Percentiles rank a stretch among this genome's conserved stretches.
Conservation (phyloP, 2,888 invertebrate genomes). For the Unio pictorum region DNA sequence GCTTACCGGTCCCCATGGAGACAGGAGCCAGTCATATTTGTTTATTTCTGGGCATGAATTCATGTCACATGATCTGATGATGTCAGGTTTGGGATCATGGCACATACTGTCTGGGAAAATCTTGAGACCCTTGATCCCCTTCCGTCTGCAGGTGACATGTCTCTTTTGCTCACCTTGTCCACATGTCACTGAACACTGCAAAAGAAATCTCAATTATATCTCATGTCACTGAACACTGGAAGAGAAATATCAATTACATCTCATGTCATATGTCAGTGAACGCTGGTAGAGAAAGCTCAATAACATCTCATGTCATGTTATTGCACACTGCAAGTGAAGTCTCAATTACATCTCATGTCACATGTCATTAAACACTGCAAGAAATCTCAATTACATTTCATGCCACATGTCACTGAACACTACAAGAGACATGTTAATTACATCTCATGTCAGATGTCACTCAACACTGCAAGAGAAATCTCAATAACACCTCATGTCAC, state of each 20-base stretch:
- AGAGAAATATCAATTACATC: background rate
- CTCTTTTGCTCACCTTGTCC: slow-evolving; percentile 77
- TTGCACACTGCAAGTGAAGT: slow-evolving; percentile 73
- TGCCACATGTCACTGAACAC: slow-evolving; percentile 78
- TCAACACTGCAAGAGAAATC: slow-evolving; percentile 73
- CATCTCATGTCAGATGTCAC: slow-evolving; percentile 74
- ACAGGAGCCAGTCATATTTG: slow-evolving; percentile 47
- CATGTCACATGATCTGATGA: slow-evolving; percentile 20
- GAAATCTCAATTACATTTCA: background rate
- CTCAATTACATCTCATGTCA: slow-evolving; percentile 41
- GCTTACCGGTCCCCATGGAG: slow-evolving; percentile 57
- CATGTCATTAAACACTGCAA: slow-evolving; percentile 78
- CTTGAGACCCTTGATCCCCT: slow-evolving; percentile 20
- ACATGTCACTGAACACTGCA: slow-evolving; percentile 78
- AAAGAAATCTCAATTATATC: background rate
- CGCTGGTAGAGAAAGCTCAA: slow-evolving; percentile 67
- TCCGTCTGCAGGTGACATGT: slow-evolving; percentile 75
- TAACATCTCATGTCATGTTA: slow-evolving; percentile 68
- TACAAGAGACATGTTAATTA: slow-evolving; percentile 9
- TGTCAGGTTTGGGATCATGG: slow-evolving; percentile 27
- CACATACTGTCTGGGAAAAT: slow-evolving; percentile 39
- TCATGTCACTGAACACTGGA: slow-evolving; percentile 75
- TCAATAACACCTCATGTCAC: slow-evolving; percentile 65
- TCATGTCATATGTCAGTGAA: slow-evolving; percentile 76
- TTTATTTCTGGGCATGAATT: slow-evolving; percentile 16